Evolutionary conservation across 2,113 vertebrate genomes (phyloP), one percentile per base, ranked within the genome.

Genomic region (Pelodiscus sinensis): DNA sequence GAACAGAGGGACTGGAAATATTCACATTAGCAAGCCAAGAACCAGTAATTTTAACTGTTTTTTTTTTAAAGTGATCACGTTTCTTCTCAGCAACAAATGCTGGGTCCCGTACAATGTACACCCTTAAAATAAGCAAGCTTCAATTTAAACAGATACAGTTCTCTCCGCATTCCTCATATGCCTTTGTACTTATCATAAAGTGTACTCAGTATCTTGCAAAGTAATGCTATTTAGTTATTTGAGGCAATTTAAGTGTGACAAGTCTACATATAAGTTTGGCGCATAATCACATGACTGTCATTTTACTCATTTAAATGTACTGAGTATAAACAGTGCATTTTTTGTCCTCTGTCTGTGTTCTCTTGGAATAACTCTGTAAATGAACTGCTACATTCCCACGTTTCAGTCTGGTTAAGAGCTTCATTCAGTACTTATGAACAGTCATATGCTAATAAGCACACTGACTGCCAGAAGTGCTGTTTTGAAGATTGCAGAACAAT

Each of bases 381-480:
- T 92, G 96, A 94, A 95, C 96, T 88, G 79, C 88, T 96, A 84
- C 87, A 90, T 84, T 95, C 85, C 94, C 75, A 5, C 92, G 82
- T 88, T 90, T 90, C 88, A 88, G 89, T 87, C 85, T 92, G 86
- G 85, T 82, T 90, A 81, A 93, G 79, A 92, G 87, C 78, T 88
- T 95, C 83, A 62, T 94, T 93, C 90, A 86, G 82, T 84, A 90
- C 88, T 94, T 90, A 85, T 95, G 90, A 93, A 35, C 78, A 94
- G 90, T 96, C 91, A 92, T 92, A 96, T 97, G 96, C 95, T 97
- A 96, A 96, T 96, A 97, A 95, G 91, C 92, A 92, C 95, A 95
- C 92, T 92, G 96, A 92, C 90, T 88, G 60, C 88, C 91, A 51
- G 44, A 88, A 96, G 86, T 0, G 1, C 1, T 0, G 57, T 77